Percentiles rank a stretch among this genome's conserved stretches.
Evolutionary conservation across 2,888 invertebrate species (phyloP).

Genomic region (Chymomyza fuscimana): DNA sequence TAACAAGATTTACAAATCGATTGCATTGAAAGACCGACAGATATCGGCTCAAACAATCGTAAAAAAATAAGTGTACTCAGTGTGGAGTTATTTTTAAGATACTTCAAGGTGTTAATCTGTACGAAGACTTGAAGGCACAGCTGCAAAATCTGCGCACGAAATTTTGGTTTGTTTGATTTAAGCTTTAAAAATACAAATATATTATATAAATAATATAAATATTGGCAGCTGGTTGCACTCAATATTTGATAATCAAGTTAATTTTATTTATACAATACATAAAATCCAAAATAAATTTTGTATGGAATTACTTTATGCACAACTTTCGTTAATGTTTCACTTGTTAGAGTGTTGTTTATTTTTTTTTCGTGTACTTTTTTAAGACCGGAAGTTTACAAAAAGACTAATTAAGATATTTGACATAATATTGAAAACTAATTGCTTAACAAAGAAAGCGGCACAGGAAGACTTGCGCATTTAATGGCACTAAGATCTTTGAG

Average conservation of each 20-base stretch:
- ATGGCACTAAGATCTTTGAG: too few species aligned
- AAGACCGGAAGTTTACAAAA: slow-evolving; percentile 55
- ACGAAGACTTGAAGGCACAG: slow-evolving; percentile 18
- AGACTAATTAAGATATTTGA: slow-evolving; percentile 60
- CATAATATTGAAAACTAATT: slow-evolving; percentile 60
- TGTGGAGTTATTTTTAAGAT: not conserved
- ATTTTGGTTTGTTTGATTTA: slow-evolving; percentile 7
- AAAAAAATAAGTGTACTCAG: slow-evolving; percentile 21
- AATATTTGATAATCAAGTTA: slow-evolving; percentile 62
- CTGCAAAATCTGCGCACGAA: not conserved
- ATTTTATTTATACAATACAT: slow-evolving; percentile 60
- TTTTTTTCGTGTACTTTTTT: too few species aligned
- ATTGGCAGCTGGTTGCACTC: slow-evolving; percentile 32
- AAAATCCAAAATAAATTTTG: slow-evolving; percentile 20
- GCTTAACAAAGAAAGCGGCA: slow-evolving; percentile 24
- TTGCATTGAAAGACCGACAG: slow-evolving; percentile 54
- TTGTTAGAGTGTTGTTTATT: too few species aligned
- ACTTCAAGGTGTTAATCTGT: slow-evolving; percentile 62
- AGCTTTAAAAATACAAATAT: slow-evolving; percentile 40
- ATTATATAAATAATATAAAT: slow-evolving; percentile 1
- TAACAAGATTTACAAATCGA: slow-evolving; percentile 77
- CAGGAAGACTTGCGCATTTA: not conserved
- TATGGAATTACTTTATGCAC: not conserved
- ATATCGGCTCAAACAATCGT: slow-evolving; percentile 19
- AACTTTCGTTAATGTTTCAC: slow-evolving; percentile 31